phyloP scores from a whole-genome alignment of 2,113 vertebrate species.

The Strigops habroptila region DNA sequence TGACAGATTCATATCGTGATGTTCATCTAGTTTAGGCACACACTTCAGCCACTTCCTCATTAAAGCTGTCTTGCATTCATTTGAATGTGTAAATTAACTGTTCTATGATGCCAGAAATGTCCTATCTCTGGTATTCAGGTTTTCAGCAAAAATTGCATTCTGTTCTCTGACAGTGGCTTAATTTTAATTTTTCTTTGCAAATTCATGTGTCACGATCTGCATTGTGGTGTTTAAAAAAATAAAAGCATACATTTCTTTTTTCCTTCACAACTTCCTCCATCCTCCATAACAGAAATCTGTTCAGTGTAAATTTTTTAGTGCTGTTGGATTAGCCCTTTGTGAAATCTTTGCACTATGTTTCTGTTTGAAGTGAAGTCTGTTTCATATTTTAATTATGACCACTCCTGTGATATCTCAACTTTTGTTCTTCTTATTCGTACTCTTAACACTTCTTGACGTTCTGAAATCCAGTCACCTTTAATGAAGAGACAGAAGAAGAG shows the following conservation, averaged over 20 bases:
- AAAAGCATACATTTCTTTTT: not conserved
- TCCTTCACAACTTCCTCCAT: not conserved
- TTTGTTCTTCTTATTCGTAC: not conserved
- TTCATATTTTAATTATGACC: not conserved
- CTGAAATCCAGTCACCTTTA: not conserved
- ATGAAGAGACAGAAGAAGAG: not conserved
- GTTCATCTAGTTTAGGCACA: not conserved
- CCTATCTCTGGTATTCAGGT: not conserved
- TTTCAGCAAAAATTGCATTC: not conserved
- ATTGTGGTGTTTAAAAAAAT: not conserved
- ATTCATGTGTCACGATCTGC: not conserved
- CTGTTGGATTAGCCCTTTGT: not conserved
- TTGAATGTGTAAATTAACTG: not conserved
- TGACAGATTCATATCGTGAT: not conserved
- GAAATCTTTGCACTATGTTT: not conserved
- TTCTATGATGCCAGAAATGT: not conserved
- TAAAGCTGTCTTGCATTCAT: constrained; percentile 8
- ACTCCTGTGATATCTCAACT: not conserved
- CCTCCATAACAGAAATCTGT: not conserved
- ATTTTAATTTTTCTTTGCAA: not conserved
- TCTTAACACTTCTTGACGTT: not conserved
- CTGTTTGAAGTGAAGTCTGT: not conserved
- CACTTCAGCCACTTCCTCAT: not conserved
- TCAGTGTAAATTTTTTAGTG: not conserved
- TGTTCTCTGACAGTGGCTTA: not conserved